Percentiles rank a stretch among this genome's conserved stretches.
phyloP scores from a whole-genome alignment of 2,888 invertebrate species.

The Dastarcus helophoroides region DNA sequence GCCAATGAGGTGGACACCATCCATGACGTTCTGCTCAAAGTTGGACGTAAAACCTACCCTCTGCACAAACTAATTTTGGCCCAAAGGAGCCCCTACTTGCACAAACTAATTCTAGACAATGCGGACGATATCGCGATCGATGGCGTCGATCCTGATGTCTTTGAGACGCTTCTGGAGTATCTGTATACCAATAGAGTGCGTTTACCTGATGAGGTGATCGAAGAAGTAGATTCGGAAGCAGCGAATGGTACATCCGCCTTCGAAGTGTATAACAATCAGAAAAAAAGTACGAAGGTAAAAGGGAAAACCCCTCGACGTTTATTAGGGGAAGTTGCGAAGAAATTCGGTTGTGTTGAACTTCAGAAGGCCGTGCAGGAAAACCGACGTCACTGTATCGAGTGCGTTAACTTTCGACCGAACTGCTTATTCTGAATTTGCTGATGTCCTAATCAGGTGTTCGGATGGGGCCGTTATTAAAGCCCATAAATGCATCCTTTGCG shows the following conservation, averaged over 20 bases:
- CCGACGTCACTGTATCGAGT: slow-evolving; percentile 12
- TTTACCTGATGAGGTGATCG: slow-evolving; percentile 41
- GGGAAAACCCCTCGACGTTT: slow-evolving; percentile 43
- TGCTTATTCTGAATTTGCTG: slow-evolving; percentile 28
- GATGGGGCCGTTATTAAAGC: slow-evolving; percentile 43
- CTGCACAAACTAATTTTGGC: slow-evolving; percentile 66
- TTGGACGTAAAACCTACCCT: slow-evolving; percentile 48
- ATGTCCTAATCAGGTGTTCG: slow-evolving; percentile 31
- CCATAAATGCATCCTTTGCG: slow-evolving; percentile 72
- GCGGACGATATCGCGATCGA: slow-evolving; percentile 39
- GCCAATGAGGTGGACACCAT: slow-evolving; percentile 53
- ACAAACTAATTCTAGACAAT: slow-evolving; percentile 41
- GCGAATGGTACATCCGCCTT: slow-evolving; percentile 37
- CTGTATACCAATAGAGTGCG: slow-evolving; percentile 62
- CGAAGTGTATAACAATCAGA: slow-evolving; percentile 29
- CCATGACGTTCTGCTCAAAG: slow-evolving; percentile 63
- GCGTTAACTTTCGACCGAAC: slow-evolving; percentile 17
- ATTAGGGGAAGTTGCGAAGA: slow-evolving; percentile 45
- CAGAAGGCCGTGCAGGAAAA: slow-evolving; percentile 13
- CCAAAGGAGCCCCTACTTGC: slow-evolving; percentile 50
- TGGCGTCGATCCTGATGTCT: slow-evolving; percentile 51
- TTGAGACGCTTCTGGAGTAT: slow-evolving; percentile 56
- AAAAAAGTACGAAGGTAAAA: slow-evolving; percentile 21
- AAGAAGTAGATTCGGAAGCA: slow-evolving; percentile 10
- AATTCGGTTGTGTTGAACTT: slow-evolving; percentile 41